phyloP scores from a whole-genome alignment of 2,888 invertebrate species.

The Standfussiana lucernea region DNA sequence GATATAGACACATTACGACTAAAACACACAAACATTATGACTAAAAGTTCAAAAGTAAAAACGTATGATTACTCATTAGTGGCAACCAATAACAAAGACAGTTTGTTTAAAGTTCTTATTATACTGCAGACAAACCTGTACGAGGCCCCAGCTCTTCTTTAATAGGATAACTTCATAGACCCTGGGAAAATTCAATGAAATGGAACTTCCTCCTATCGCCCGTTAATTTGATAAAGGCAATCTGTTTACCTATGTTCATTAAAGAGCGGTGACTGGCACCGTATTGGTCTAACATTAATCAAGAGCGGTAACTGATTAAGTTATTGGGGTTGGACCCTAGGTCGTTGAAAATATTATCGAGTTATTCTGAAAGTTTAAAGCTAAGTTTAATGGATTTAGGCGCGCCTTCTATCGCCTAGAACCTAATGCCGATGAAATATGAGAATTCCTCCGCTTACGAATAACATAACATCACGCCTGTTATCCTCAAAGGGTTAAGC shows the following conservation, averaged over 20 bases:
- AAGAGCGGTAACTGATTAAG: slow-evolving; percentile 9
- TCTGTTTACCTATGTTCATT: slow-evolving; percentile 9
- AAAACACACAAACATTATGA: no score
- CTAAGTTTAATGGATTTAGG: not conserved
- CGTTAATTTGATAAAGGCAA: slow-evolving; percentile 11
- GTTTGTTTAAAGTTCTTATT: not conserved
- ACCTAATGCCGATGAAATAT: not conserved
- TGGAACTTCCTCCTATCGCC: not conserved
- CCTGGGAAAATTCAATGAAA: not conserved
- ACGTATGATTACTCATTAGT: not conserved
- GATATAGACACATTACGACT: no score
- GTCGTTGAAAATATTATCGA: slow-evolving; percentile 4
- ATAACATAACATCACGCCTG: not conserved
- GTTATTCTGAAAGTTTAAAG: not conserved
- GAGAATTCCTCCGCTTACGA: not conserved
- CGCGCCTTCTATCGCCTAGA: not conserved
- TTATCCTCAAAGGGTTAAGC: not conserved
- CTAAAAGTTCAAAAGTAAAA: no score
- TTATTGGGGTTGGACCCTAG: not conserved
- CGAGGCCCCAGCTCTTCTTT: not conserved
- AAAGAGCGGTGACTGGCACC: not conserved
- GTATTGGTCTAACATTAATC: slow-evolving; percentile 10
- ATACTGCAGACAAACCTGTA: not conserved
- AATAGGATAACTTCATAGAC: slow-evolving; percentile 3
- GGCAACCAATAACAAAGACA: not conserved